Percentiles rank a stretch among this genome's conserved stretches.
Conservation (phyloP, 2,113 vertebrate species). For the Lepisosteus osseus region DNA sequence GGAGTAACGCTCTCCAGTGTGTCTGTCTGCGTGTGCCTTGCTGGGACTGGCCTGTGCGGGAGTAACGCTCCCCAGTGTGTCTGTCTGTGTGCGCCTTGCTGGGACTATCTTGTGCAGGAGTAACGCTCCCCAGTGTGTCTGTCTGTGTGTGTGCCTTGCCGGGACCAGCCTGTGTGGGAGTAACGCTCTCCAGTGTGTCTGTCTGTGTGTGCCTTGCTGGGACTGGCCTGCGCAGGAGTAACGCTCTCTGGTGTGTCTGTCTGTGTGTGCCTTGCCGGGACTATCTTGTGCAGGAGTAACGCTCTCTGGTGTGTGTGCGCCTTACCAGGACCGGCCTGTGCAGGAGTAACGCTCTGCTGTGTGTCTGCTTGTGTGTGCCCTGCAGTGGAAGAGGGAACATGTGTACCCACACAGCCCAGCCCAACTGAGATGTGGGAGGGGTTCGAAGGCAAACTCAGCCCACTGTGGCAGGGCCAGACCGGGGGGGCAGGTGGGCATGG, state of each 20-base stretch:
- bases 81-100: too few species aligned
- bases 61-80: too few species aligned
- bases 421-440: slow-evolving; percentile 89
- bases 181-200: neutral
- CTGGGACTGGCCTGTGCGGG: too few species aligned
- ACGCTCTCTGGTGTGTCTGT: neutral
- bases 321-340: neutral
- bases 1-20: neutral
- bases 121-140: neutral
- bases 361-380: slow-evolving; percentile 27
- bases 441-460: slow-evolving; percentile 93
- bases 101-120: too few species aligned
- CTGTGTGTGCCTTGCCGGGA: neutral
- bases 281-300: neutral
- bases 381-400: slow-evolving; percentile 87
- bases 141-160: neutral
- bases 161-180: neutral
- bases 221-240: too few species aligned
- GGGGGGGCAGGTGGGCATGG: slow-evolving; percentile 84
- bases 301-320: neutral
- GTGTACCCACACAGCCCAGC: slow-evolving; percentile 80
- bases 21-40: neutral
- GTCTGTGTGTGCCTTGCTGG: slow-evolving; percentile 1
- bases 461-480: slow-evolving; percentile 89
- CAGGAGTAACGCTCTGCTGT: neutral